These are phyloP conservation scores for Bufo gargarizans DNA, from an alignment of 2,113 vertebrate genomes.

Conservation along the genomic window DNA sequence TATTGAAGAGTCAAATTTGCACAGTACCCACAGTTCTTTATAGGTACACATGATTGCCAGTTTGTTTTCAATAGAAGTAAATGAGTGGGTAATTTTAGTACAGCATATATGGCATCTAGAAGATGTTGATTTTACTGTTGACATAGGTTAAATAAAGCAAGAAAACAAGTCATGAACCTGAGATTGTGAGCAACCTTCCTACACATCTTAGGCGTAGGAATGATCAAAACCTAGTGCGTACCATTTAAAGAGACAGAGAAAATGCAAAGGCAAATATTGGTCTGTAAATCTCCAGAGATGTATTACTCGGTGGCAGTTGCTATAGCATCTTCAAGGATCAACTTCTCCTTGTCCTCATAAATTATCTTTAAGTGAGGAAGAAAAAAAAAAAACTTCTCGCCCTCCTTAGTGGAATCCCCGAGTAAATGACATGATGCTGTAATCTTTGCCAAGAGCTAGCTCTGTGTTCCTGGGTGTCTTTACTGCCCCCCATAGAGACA, in stretches of 20 bases:
- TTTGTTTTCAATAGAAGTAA: constrained; percentile 20
- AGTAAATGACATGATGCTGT: constrained; percentile 84
- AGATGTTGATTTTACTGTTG: constrained; percentile 21
- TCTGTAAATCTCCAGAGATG: constrained; percentile 20
- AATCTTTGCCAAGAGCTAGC: constrained; percentile 69
- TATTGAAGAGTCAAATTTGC: background rate
- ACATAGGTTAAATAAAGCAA: constrained; percentile 19
- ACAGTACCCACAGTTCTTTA: constrained; percentile 9
- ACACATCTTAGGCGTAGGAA: background rate
- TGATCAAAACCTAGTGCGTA: constrained; percentile 1
- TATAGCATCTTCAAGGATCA: constrained; percentile 99
- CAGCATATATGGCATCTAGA: constrained; percentile 3
- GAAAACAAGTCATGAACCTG: background rate
- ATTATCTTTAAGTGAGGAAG: constrained; percentile 98
- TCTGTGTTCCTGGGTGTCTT: constrained; percentile 54
- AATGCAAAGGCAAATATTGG: background rate
- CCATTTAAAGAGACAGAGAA: constrained; percentile 22
- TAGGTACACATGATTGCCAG: background rate
- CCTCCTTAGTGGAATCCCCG: constrained; percentile 82
- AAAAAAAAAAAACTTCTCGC: constrained; percentile 67
- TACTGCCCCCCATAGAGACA: constrained; percentile 54
- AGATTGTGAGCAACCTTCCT: background rate
- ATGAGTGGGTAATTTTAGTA: constrained; percentile 22
- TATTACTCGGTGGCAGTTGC: constrained; percentile 79
- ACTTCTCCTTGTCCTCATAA: constrained; percentile 94